Evolutionary conservation across 2,797 vertebrate genomes (phyloP), one percentile per base, ranked within the genome.

Genomic region (Hapalemur alaotrensis): DNA sequence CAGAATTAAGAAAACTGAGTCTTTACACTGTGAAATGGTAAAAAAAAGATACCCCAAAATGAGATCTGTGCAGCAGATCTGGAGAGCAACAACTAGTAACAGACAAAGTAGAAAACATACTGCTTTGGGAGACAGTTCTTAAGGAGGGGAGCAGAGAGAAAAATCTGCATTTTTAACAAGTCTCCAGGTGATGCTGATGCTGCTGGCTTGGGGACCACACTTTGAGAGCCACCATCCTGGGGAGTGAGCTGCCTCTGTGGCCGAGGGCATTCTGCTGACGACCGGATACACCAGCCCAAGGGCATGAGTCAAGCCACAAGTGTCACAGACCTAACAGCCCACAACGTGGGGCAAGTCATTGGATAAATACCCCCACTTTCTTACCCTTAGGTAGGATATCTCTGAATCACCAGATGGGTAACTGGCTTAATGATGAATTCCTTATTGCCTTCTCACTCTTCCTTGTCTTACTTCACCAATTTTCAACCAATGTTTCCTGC

Each of bases 301-400:
- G 63, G 15, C 22, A 75, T 30, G 82, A 91, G 48, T 12, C 38
- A 85, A 88, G 35, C 3, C 46, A 7, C 0, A 20, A 5, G 23
- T 14, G 14, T 7, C 30, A 0, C 1, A 1, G 20, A 41, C 35
- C 25, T 20, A 13, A n/a, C 18, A n/a, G 2, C 10, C 0, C 10
- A 89, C 52, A 8, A 7, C 1, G 0, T 4, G 5, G 38, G 79
- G 2, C 38, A 28, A 67, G 20, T 57, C 10, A 30, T 22, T 76
- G 38, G 80, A 30, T n/a, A 38, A 59, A 35, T 9, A 12, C 22
- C 17, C 4, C 11, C 35, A 18, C 23, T 57, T 54, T 20, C 32
- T 48, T 61, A 20, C 28, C 57, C 10, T 82, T 46, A 50, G 41
- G 15, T 72, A 75, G 25, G 20, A 52, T 17, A 35, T 54, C 30